These are phyloP conservation scores for Nixonia krombeini DNA, from an alignment of 1,140 invertebrate genomes.

Conservation along the genomic window DNA sequence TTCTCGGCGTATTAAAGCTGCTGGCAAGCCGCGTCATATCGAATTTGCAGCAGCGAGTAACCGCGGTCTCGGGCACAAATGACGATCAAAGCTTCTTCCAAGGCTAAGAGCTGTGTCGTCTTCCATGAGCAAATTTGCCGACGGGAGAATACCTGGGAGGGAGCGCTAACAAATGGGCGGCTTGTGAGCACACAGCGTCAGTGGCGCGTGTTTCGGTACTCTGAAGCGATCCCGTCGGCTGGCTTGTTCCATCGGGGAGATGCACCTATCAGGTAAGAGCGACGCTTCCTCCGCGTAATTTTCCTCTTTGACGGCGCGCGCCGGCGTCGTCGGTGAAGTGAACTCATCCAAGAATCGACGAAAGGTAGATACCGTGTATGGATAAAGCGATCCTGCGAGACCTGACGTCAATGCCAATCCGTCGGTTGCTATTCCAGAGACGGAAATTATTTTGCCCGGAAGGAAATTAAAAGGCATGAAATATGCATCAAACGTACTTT, in stretches of 20 bases:
- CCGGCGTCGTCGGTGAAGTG: not conserved
- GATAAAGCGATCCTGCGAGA: conserved; percentile 2
- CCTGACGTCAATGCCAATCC: conserved; percentile 21
- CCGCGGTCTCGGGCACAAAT: conserved; percentile 36
- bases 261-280: conserved; percentile 37
- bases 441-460: not conserved
- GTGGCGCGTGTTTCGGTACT: conserved; percentile 14
- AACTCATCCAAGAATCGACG: conserved; percentile 11
- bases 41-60: conserved; percentile 22
- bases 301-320: conserved; percentile 21
- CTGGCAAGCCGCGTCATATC: not conserved
- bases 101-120: conserved; percentile 30
- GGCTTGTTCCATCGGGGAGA: conserved; percentile 25
- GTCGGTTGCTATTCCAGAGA: not conserved
- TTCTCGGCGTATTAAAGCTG: too few species aligned
- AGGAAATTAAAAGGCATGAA: not conserved
- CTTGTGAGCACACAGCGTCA: conserved; percentile 14
- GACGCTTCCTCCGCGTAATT: conserved; percentile 28
- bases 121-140: conserved; percentile 39
- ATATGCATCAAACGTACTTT: not conserved
- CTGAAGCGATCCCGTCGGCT: conserved; percentile 13
- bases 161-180: conserved; percentile 22
- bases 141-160: conserved; percentile 8
- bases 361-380: conserved; percentile 6
- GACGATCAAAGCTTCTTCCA: conserved; percentile 42